Evolutionary conservation across 92 coral and sea anemone genomes (phyloP), one percentile per base, ranked within the genome.

Genomic region (Epizoanthus stellaris): DNA sequence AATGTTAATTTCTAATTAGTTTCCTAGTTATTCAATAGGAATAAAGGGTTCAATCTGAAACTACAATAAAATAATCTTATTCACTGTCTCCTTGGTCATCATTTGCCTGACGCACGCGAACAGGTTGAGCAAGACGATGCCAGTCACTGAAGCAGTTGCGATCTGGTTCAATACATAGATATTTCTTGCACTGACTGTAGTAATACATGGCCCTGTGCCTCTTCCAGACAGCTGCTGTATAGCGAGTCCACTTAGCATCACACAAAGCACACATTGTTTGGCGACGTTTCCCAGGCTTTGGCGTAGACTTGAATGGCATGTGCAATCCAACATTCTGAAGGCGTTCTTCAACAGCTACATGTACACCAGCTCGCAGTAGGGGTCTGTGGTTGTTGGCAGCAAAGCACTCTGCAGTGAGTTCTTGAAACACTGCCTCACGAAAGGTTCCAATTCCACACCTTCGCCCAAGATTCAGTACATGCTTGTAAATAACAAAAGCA

Each of bases 181-280:
- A 53, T n/a, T 72, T 72, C 54, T 72, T 72, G 59, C 77, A 47
- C 77, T 45, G 77, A 43, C 77, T 72, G 77, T 59, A 45, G 52
- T 72, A 72, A 6, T 4, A 47, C 54, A 43, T 72, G 60, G 60
- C 56, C 30, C 77, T 47, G 77, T 45, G 54, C 56, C 59, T 70
- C 20, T 39, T 39, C 49, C 77, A 72, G 30, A 72, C 77, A 72
- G 60, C 77, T 14, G 54, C 36, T 20, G 30, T 43, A 72, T 72
- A 72, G 56, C 77, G 38, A 72, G 77, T 14, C 25, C 56, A 40
- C 77, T 72, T 72, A n/a, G 54, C 77, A 43, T 43, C 23, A 43
- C 38, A 47, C 21, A 72, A 34, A 14, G 60, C 77, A 72, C 77
- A 72, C 23, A 42, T 42, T 39, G 25, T 72, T 58, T n/a, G 77